Percentiles rank a stretch among this genome's conserved stretches.
Conservation (phyloP, 2,888 invertebrate genomes). For the Hedya salicella region DNA sequence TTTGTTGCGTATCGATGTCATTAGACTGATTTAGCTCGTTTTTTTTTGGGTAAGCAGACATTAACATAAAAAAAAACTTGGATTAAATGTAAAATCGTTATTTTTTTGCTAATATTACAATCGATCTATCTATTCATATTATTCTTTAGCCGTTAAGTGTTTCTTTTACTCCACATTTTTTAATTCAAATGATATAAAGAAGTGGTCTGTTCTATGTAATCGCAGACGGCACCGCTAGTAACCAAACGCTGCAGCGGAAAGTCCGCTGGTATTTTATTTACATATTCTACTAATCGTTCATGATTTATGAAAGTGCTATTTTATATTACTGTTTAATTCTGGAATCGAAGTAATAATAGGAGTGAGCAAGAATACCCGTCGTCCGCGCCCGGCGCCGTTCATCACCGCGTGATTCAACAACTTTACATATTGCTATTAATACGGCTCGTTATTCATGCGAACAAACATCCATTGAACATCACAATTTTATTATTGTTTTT, state of each 20-base stretch:
- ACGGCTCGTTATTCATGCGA: neutral
- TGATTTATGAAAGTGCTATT: slow-evolving; percentile 26
- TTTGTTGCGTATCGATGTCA: too few species aligned
- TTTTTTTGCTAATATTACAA: too few species aligned
- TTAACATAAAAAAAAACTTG: too few species aligned
- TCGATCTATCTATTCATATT: too few species aligned
- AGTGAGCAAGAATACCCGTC: slow-evolving; percentile 18
- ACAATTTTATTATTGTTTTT: slow-evolving; percentile 12
- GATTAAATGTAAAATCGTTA: too few species aligned
- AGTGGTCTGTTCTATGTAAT: too few species aligned
- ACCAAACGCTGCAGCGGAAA: neutral
- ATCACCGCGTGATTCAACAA: slow-evolving; percentile 17
- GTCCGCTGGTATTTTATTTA: slow-evolving; percentile 1
- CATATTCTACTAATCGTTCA: slow-evolving; percentile 15
- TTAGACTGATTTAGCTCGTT: too few species aligned
- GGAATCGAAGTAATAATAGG: slow-evolving; percentile 27
- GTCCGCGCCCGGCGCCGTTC: slow-evolving; percentile 3
- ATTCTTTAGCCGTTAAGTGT: too few species aligned
- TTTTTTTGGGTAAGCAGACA: too few species aligned
- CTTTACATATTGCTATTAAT: slow-evolving; percentile 23
- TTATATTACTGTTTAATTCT: slow-evolving; percentile 27
- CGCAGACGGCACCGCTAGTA: too few species aligned
- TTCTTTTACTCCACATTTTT: too few species aligned
- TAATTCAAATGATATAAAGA: too few species aligned
- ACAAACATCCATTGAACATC: slow-evolving; percentile 10